Evolutionary conservation across 2,113 vertebrate genomes (phyloP).

Genomic region (Entomyzon cyanotis): DNA sequence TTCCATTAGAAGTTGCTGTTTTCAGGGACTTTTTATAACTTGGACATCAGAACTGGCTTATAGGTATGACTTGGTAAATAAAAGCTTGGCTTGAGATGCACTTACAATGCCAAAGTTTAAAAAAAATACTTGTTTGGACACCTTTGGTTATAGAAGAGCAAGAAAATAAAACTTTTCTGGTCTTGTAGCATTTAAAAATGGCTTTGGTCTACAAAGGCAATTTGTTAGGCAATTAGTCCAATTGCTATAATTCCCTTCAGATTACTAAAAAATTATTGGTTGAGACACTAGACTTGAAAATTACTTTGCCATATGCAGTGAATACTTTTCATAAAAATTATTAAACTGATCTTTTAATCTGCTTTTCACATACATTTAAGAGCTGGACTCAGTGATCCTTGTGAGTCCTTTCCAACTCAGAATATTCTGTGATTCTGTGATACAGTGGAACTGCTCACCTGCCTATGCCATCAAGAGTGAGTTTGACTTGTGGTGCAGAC

Average conservation of each 20-base stretch:
- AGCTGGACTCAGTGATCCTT: not conserved
- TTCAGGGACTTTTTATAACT: constrained; percentile 60
- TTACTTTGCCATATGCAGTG: not conserved
- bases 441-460: constrained; percentile 12
- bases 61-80: constrained; percentile 57
- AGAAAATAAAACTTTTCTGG: not conserved
- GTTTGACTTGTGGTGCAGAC: not conserved
- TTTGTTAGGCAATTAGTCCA: constrained; percentile 36
- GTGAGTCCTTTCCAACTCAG: not conserved
- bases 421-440: not conserved
- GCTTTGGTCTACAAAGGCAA: constrained; percentile 46
- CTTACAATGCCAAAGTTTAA: constrained; percentile 13
- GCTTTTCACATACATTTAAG: not conserved
- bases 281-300: constrained; percentile 29
- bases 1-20: constrained; percentile 72
- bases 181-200: not conserved
- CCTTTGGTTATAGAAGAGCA: not conserved
- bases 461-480: not conserved
- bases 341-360: constrained; percentile 53
- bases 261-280: not conserved
- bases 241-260: not conserved
- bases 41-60: constrained; percentile 64
- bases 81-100: constrained; percentile 20
- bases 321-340: constrained; percentile 31
- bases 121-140: not conserved